Evolutionary conservation across 2,797 vertebrate genomes (phyloP).

Genomic region (Epinephelus awoara): DNA sequence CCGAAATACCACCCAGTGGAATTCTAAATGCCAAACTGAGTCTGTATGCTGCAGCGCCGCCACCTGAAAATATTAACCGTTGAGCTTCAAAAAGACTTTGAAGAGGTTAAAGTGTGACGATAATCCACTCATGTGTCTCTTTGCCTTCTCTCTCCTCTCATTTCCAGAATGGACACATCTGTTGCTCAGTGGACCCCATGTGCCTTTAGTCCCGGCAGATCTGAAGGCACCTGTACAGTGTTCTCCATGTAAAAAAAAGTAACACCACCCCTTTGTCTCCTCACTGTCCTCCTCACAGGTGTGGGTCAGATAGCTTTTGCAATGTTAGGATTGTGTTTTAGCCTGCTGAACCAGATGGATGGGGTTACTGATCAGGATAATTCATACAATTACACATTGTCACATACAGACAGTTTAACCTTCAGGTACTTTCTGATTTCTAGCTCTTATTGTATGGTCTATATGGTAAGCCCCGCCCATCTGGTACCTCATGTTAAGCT

Average conservation of each 20-base stretch:
- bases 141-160: conserved; percentile 51
- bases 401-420: conserved; percentile 42
- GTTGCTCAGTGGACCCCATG: conserved; percentile 99
- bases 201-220: conserved; percentile 94
- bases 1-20: conserved; percentile 52
- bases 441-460: conserved; percentile 36
- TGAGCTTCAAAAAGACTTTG: conserved; percentile 38
- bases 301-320: conserved; percentile 71
- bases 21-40: conserved; percentile 69
- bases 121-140: conserved; percentile 39
- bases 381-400: conserved; percentile 37
- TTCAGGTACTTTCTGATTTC: conserved; percentile 65
- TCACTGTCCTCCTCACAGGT: conserved; percentile 71
- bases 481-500: conserved; percentile 43
- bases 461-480: conserved; percentile 43
- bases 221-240: conserved; percentile 85
- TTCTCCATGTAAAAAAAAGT: conserved; percentile 82
- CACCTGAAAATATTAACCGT: conserved; percentile 48
- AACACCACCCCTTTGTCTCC: conserved; percentile 69
- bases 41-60: conserved; percentile 17
- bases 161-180: conserved; percentile 95
- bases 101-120: conserved; percentile 40
- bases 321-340: conserved; percentile 51
- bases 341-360: conserved; percentile 61
- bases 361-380: conserved; percentile 46